phyloP scores from a whole-genome alignment of 2,113 vertebrate genomes.

The Cardinalis cardinalis region DNA sequence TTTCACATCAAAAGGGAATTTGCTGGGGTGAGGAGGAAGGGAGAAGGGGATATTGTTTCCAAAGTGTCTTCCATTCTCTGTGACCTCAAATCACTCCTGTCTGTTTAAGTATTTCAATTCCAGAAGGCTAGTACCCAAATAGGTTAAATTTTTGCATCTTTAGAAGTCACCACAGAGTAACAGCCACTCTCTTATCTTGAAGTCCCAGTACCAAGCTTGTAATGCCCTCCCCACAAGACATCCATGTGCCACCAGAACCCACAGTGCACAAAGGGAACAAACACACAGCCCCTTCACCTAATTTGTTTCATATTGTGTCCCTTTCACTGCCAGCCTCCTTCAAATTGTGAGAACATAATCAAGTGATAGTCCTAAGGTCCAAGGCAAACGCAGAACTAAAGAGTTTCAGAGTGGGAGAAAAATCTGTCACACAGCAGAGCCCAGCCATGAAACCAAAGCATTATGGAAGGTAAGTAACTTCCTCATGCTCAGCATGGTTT shows the following conservation, averaged over 20 bases:
- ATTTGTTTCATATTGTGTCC: neutral
- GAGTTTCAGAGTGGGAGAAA: neutral
- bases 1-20: neutral
- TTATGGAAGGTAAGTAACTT: neutral
- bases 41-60: neutral
- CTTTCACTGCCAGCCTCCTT: neutral
- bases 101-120: neutral
- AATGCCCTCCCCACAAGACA: neutral
- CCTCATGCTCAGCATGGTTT: neutral
- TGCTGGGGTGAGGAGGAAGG: neutral
- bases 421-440: fast-evolving
- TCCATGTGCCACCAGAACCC: neutral
- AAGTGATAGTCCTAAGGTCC: neutral
- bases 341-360: neutral
- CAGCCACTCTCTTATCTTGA: neutral
- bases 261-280: neutral
- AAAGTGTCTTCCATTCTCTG: neutral
- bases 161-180: neutral
- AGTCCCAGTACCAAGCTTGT: neutral
- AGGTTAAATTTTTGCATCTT: neutral
- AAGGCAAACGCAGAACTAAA: neutral
- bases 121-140: neutral
- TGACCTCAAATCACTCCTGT: neutral
- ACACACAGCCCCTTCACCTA: neutral
- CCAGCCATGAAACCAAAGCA: neutral